phyloP scores from a whole-genome alignment of 2,797 vertebrate genomes.

The Phalloptychus januarius region DNA sequence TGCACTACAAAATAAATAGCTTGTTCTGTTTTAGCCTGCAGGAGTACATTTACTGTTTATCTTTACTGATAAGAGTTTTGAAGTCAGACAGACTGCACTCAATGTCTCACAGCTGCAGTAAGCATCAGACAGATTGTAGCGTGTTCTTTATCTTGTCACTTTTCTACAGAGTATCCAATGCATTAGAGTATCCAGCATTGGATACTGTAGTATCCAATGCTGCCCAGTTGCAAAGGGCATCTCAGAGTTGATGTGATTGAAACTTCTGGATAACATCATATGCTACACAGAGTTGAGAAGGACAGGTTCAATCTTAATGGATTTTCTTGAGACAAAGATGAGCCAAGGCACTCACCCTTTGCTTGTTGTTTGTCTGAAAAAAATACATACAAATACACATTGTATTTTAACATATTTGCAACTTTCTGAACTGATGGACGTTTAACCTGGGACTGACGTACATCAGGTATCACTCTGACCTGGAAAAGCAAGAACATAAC shows the following conservation, averaged over 20 bases:
- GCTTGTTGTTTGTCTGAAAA: not conserved
- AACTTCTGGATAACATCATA: slow-evolving; percentile 15
- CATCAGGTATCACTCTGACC: not conserved
- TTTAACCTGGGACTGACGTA: not conserved
- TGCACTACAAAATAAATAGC: not conserved
- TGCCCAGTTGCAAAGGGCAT: slow-evolving; percentile 1
- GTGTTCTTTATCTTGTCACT: not conserved
- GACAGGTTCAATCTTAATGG: not conserved
- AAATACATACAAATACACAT: not conserved
- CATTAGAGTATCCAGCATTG: too few relatives aligned
- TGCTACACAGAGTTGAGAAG: not conserved
- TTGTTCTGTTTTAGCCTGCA: not conserved
- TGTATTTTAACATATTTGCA: not conserved
- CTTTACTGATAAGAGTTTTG: not conserved
- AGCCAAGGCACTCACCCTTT: not conserved
- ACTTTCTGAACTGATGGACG: not conserved
- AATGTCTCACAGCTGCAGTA: not conserved
- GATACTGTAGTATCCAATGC: not conserved
- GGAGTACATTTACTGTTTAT: not conserved
- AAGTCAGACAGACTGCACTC: slow-evolving; percentile 1
- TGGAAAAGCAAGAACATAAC: not conserved
- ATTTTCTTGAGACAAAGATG: slow-evolving; percentile 2
- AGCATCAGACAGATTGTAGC: not conserved
- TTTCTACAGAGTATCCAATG: not conserved
- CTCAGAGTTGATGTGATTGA: slow-evolving; percentile 13